Evolutionary conservation across 2,113 vertebrate genomes (phyloP).

Genomic region (Oryzias melastigma): DNA sequence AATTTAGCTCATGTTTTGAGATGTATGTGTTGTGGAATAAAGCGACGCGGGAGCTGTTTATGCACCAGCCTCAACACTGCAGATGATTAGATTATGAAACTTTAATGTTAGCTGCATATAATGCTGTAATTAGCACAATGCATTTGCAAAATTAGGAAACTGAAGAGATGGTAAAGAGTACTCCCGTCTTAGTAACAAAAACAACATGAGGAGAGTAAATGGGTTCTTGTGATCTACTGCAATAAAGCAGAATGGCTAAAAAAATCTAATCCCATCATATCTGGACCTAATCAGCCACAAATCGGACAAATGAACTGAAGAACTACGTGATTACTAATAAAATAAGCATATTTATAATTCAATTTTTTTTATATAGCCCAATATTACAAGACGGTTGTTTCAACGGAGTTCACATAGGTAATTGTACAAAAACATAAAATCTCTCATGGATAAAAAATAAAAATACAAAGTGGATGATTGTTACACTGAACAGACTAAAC

Average conservation of each 20-base stretch:
- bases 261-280: constrained; percentile 22
- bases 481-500: no score
- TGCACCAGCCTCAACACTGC: constrained; percentile 7
- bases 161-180: neutral
- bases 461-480: no score
- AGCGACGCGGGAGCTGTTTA: constrained; percentile 17
- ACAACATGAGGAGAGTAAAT: neutral
- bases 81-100: constrained; percentile 22
- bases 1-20: constrained; percentile 9
- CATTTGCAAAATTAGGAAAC: neutral
- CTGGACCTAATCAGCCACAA: no score
- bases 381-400: no score
- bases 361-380: no score
- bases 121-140: constrained; percentile 14
- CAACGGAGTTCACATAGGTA: no score
- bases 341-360: no score
- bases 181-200: neutral
- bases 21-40: constrained; percentile 12
- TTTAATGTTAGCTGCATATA: constrained; percentile 6
- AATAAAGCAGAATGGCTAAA: neutral
- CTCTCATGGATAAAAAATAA: no score
- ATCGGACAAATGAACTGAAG: no score
- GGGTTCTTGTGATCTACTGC: neutral
- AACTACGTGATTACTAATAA: no score
- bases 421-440: no score